Conservation (phyloP, 1,140 invertebrate genomes). For the Berghia stephanieae region DNA sequence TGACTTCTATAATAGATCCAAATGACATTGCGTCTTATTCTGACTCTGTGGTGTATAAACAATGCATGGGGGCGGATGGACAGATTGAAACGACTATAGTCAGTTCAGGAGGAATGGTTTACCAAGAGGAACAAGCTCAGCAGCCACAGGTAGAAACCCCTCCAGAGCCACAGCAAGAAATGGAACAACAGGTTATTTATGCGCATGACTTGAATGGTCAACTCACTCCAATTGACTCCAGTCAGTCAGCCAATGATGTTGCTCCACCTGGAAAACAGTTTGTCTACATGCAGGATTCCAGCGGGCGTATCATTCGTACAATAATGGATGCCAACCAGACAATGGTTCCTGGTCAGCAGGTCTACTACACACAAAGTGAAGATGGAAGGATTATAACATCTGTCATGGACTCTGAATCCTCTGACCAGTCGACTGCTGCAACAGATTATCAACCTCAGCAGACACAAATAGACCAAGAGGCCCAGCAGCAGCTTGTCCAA, state of each 20-base stretch:
- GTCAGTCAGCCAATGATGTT: conserved; percentile 31
- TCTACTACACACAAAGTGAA: conserved; percentile 32
- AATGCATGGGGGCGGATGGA: conserved; percentile 29
- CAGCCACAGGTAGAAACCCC: neutral
- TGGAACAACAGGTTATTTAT: conserved; percentile 29
- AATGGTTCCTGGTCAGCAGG: conserved; percentile 31
- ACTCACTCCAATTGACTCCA: conserved; percentile 28
- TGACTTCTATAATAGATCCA: conserved; percentile 30
- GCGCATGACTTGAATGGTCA: conserved; percentile 28
- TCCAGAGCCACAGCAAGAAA: neutral
- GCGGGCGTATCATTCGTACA: conserved; percentile 27
- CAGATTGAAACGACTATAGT: conserved; percentile 31
- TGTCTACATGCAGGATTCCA: conserved; percentile 33
- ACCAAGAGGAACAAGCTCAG: neutral
- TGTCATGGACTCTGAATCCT: conserved; percentile 25
- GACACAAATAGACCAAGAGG: neutral
- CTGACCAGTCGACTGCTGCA: conserved; percentile 8
- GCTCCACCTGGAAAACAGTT: conserved; percentile 31
- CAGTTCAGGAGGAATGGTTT: neutral
- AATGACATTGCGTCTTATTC: conserved; percentile 29
- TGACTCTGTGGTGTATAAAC: conserved; percentile 29
- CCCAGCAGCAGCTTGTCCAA: neutral
- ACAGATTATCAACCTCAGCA: conserved; percentile 18
- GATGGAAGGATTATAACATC: conserved; percentile 31
- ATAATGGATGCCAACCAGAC: conserved; percentile 33